Evolutionary conservation across 1,140 invertebrate species (phyloP).

Genomic region (Saccostrea glomerata): DNA sequence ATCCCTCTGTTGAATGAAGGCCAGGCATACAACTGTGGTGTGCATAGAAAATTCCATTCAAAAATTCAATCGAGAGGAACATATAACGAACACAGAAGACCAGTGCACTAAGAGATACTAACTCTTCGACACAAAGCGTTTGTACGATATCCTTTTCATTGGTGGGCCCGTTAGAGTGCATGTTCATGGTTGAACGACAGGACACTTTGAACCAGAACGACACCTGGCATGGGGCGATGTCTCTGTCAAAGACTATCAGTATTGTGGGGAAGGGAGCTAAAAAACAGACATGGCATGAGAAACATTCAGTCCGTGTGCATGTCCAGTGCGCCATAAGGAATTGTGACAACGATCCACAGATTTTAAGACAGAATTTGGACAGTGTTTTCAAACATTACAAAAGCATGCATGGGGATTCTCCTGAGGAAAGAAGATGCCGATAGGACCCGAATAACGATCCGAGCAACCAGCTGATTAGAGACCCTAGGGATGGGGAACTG

Average conservation of each 20-base stretch:
- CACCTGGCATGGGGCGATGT: neutral
- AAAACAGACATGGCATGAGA: neutral
- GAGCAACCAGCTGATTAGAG: neutral
- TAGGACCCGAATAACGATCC: conserved; percentile 17
- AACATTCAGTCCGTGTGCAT: conserved; percentile 3
- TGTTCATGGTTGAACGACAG: neutral
- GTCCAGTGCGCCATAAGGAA: conserved; percentile 29
- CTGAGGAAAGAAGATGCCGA: neutral
- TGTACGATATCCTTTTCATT: neutral
- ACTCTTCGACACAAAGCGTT: conserved; percentile 6
- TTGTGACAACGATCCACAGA: conserved; percentile 12
- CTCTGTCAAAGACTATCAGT: neutral
- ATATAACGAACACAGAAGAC: conserved; percentile 5
- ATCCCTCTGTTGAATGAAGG: neutral
- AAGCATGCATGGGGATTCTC: conserved; percentile 16
- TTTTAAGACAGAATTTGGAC: conserved; percentile 5
- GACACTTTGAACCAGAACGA: conserved; percentile 7
- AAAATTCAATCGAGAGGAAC: neutral
- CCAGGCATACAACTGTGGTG: conserved; percentile 18
- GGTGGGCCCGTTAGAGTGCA: conserved; percentile 2
- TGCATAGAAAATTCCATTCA: neutral
- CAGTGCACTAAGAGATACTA: conserved; percentile 27
- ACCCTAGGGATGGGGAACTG: neutral
- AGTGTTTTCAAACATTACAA: conserved; percentile 42
- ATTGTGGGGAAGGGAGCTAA: neutral